These are phyloP conservation scores for Phytoseiulus persimilis DNA, from an alignment of 2,888 invertebrate species.

Conservation along the genomic window DNA sequence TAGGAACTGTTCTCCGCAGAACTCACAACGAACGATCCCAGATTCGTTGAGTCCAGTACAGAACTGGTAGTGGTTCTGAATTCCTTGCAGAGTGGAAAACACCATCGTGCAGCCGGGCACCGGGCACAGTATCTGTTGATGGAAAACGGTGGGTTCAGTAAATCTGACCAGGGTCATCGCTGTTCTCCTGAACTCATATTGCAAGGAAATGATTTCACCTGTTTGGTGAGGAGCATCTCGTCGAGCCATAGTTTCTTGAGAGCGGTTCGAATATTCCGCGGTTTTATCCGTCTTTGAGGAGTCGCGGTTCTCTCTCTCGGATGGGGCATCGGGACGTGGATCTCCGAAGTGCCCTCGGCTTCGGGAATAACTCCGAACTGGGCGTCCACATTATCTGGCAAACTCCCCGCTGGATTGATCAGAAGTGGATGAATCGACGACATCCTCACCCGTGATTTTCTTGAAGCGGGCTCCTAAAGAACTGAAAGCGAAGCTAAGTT, in stretches of 20 bases:
- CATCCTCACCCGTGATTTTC: neutral
- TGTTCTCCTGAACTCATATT: too few species aligned
- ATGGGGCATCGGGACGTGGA: neutral
- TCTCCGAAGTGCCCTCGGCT: neutral
- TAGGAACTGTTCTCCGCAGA: slow-evolving; percentile 25
- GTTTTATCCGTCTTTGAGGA: slow-evolving; percentile 24
- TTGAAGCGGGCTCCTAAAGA: neutral
- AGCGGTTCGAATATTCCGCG: slow-evolving; percentile 13
- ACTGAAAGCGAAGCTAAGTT: neutral
- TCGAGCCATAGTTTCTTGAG: slow-evolving; percentile 31
- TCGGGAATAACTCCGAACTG: slow-evolving; percentile 24
- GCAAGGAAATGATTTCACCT: neutral
- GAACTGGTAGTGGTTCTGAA: slow-evolving; percentile 31
- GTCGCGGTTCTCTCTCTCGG: neutral
- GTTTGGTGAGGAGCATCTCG: slow-evolving; percentile 32
- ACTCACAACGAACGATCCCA: slow-evolving; percentile 32
- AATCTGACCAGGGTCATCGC: too few species aligned
- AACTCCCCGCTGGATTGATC: neutral
- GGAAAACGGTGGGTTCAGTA: neutral
- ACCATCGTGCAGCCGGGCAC: slow-evolving; percentile 33
- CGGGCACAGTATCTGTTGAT: slow-evolving; percentile 13
- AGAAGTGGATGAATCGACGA: slow-evolving; percentile 37
- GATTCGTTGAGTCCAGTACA: slow-evolving; percentile 28
- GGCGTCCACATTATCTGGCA: neutral
- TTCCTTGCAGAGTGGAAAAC: slow-evolving; percentile 13